Conservation (phyloP, 2,797 vertebrate species). For the Zalophus californianus region DNA sequence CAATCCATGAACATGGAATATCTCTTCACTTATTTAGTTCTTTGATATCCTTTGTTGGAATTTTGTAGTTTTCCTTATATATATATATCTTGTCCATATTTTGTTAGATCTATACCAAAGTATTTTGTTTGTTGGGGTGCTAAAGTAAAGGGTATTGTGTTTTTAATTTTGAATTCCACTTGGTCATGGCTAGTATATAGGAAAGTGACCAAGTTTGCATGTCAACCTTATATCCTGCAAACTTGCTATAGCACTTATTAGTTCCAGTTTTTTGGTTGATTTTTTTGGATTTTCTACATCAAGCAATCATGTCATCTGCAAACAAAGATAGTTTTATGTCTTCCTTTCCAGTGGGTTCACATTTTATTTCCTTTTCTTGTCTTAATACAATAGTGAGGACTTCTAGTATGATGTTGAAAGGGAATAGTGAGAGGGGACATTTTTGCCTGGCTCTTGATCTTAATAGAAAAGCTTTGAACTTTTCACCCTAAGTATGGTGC, state of each 20-base stretch:
- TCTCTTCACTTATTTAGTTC: not conserved
- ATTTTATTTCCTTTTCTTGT: not conserved
- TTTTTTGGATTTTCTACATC: not conserved
- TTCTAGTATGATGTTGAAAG: not conserved
- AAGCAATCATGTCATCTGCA: not conserved
- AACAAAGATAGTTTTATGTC: not conserved
- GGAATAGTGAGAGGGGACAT: not conserved
- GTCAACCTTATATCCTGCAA: not conserved
- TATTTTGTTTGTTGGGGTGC: not conserved
- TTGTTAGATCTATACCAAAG: not conserved
- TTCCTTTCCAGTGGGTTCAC: not conserved
- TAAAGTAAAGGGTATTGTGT: not conserved
- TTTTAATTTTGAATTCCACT: slow-evolving; percentile 26
- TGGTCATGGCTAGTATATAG: not conserved
- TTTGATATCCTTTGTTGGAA: not conserved
- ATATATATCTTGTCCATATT: not conserved
- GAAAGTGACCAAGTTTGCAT: not conserved
- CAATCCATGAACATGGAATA: not conserved
- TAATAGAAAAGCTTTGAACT: not conserved
- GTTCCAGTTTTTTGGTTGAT: not conserved
- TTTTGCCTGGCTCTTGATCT: not conserved
- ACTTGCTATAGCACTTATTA: not conserved
- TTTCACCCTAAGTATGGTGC: not conserved
- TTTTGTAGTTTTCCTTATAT: not conserved
- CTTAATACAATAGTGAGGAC: not conserved